phyloP scores from a whole-genome alignment of 1,140 invertebrate species.

The Apis laboriosa region DNA sequence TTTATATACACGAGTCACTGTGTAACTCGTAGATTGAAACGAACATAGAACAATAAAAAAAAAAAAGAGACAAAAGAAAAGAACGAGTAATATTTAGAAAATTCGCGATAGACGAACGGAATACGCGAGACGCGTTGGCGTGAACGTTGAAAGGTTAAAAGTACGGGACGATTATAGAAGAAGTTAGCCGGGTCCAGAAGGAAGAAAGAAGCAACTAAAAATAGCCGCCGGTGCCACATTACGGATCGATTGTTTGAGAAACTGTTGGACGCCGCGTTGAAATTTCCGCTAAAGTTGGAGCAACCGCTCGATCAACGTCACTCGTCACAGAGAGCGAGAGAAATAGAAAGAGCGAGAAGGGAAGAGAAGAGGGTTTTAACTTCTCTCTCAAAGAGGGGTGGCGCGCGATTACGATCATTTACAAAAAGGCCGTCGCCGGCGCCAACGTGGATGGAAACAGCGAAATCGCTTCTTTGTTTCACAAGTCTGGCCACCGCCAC shows the following conservation, averaged over 20 bases:
- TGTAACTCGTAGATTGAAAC: neutral
- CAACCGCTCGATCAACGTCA: constrained; percentile 20
- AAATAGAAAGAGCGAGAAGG: no score
- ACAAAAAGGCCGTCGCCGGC: constrained; percentile 15
- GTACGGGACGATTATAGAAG: neutral
- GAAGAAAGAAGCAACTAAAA: neutral
- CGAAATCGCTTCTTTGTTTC: constrained; percentile 54
- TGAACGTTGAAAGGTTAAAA: neutral
- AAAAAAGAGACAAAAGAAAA: neutral
- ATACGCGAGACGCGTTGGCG: no score
- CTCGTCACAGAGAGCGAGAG: no score
- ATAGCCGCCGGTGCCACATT: neutral
- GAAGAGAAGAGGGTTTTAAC: neutral
- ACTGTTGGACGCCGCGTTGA: neutral
- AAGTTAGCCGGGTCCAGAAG: neutral
- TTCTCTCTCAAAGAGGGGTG: neutral
- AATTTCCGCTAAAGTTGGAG: neutral
- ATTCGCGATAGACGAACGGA: neutral
- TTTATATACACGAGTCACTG: no score
- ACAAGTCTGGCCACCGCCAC: neutral
- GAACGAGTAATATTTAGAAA: neutral
- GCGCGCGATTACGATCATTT: constrained; percentile 8
- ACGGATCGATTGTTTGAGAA: constrained; percentile 9
- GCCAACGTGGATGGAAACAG: constrained; percentile 21
- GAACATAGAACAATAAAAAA: no score